Evolutionary conservation across 2,797 vertebrate species (phyloP), one percentile per base, ranked within the genome.

Genomic region (Synanceia verrucosa): DNA sequence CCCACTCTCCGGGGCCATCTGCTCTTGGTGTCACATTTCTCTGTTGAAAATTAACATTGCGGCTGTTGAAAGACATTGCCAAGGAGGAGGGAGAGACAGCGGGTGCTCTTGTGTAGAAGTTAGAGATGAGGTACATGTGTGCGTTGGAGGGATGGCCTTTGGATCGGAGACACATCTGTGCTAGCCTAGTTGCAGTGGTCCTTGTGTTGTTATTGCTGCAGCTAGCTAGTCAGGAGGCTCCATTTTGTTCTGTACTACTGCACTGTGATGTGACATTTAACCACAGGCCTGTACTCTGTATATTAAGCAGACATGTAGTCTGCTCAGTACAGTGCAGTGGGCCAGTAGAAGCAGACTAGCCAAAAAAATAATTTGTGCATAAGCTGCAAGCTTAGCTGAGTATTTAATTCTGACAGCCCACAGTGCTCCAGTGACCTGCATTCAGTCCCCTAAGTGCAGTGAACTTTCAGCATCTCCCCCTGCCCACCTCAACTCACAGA

Each of bases 381-480:
- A 64, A 79, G 75, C 68, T 60, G 59, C 60, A 12, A 69, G 62
- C 73, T 81, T 71, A 79, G 81, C 67, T 19, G 74, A 79, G 74
- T 52, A 19, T 83, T 81, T 81, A 71, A 78, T 70, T 78, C 79
- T 63, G 53, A 72, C 70, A 73, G 73, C 78, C 64, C 62, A 50
- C 71, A 47, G 62, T 86, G 87, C 78, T 86, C 88, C 70, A 83
- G 60, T 88, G 84, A 89, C 88, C 86, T 88, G 86, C 81, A 89
- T 90, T 85, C 86, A 63, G 53, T 71, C 47, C 70, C 50, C 50
- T 47, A 2, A 5, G 74, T 65, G 55, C 28, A 36, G 31, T 73
- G 59, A 74, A 73, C 70, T 70, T 78, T 59, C 69, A 71, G 65
- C n/a, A 57, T 43, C 57, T 13, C 48, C 59, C 52, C 57, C 31